Conservation (phyloP, 2,888 invertebrate species). For the Brachynemurus nebulosus region DNA sequence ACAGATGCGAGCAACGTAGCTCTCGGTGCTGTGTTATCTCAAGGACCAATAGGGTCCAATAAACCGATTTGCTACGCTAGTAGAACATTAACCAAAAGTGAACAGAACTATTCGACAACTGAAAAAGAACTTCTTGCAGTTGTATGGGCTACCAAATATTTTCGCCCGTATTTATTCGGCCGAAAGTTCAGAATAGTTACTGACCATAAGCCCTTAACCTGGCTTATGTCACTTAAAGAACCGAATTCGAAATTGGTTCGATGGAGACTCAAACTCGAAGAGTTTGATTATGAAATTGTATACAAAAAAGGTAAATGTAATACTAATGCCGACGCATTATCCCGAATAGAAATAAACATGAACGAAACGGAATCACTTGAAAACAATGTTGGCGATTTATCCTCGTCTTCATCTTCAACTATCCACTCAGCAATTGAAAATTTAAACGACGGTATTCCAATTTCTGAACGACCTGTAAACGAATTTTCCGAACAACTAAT, state of each 20-base stretch:
- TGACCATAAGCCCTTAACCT: slow-evolving; percentile 26
- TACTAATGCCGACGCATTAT: slow-evolving; percentile 23
- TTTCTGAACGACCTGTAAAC: slow-evolving; percentile 1
- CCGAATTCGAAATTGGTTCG: slow-evolving; percentile 21
- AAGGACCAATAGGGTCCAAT: slow-evolving; percentile 20
- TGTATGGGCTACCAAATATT: slow-evolving; percentile 25
- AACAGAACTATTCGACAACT: slow-evolving; percentile 26
- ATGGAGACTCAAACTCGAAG: slow-evolving; percentile 23
- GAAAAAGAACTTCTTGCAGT: slow-evolving; percentile 28
- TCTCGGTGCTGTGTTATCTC: too few species aligned
- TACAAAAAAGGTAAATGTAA: slow-evolving; percentile 23
- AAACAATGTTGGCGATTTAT: too few species aligned
- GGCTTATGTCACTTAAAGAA: slow-evolving; percentile 24
- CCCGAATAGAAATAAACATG: too few species aligned
- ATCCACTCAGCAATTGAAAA: not conserved
- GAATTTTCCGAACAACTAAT: not conserved
- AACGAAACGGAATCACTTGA: too few species aligned
- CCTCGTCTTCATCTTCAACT: slow-evolving; percentile 7
- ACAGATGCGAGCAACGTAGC: too few species aligned
- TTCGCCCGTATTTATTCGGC: slow-evolving; percentile 27
- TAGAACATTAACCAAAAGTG: slow-evolving; percentile 23
- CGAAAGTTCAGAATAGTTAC: slow-evolving; percentile 25
- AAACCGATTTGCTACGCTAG: slow-evolving; percentile 26
- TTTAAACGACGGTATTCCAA: not conserved
- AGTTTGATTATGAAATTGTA: slow-evolving; percentile 24